phyloP scores from a whole-genome alignment of 2,797 vertebrate genomes.

The Dallia pectoralis region DNA sequence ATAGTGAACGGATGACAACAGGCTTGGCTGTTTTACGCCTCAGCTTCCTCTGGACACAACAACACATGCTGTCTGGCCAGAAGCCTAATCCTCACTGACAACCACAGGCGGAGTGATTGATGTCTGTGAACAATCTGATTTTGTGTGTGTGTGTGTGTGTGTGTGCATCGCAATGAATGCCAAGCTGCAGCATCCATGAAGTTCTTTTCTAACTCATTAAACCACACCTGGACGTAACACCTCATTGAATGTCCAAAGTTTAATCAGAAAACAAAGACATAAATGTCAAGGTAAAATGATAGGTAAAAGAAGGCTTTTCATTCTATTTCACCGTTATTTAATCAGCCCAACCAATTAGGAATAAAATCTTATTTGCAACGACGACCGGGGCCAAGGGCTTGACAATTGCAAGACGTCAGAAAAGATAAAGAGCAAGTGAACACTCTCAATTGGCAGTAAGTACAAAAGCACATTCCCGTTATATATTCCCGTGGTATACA shows the following conservation, averaged over 20 bases:
- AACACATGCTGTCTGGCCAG: constrained; percentile 63
- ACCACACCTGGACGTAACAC: constrained; percentile 5
- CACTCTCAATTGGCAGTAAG: neutral
- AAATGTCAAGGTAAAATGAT: neutral
- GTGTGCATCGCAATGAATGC: constrained; percentile 39
- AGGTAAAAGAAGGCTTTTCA: neutral
- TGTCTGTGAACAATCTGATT: constrained; percentile 54
- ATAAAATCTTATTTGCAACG: too few relatives aligned
- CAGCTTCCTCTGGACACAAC: constrained; percentile 58
- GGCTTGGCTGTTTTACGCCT: constrained; percentile 58
- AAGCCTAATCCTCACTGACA: constrained; percentile 58
- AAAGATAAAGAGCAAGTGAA: neutral
- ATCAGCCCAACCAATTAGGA: too few relatives aligned
- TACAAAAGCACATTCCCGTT: neutral
- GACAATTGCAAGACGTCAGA: too few relatives aligned
- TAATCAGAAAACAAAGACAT: neutral
- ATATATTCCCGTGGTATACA: neutral
- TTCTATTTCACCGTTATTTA: too few relatives aligned
- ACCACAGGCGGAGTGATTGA: constrained; percentile 68
- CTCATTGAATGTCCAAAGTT: neutral
- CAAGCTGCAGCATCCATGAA: constrained; percentile 37
- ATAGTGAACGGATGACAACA: constrained; percentile 63
- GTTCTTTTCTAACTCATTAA: constrained; percentile 42
- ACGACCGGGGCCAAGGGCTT: too few relatives aligned
- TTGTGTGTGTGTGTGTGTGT: constrained; percentile 37